Percentiles rank a stretch among this genome's conserved stretches.
Conservation (phyloP, 2,797 vertebrate genomes). For the Pampus argenteus region DNA sequence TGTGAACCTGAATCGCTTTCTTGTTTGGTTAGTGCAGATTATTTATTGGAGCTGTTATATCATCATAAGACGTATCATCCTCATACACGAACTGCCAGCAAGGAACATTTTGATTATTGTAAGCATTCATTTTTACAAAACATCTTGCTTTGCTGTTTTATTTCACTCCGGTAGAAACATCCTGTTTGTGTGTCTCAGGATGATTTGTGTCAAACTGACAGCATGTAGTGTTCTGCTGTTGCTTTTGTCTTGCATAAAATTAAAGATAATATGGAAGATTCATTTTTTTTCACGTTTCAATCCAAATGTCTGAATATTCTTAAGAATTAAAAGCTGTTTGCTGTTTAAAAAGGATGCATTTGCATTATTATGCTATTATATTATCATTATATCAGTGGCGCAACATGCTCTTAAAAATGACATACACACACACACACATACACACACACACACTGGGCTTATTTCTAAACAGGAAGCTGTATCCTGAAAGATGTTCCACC, state of each 20-base stretch:
- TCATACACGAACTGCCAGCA: neutral
- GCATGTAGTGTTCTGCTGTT: neutral
- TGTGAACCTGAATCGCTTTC: neutral
- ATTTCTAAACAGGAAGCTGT: conserved; percentile 41
- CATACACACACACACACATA: conserved; percentile 5
- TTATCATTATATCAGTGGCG: too few species aligned
- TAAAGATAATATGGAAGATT: too few species aligned
- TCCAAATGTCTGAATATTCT: too few species aligned
- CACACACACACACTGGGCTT: neutral
- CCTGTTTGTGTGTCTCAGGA: too few species aligned
- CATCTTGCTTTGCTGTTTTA: neutral
- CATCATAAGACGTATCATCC: neutral
- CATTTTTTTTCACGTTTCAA: too few species aligned
- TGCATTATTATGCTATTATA: too few species aligned
- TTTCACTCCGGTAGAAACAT: neutral
- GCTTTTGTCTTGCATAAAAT: too few species aligned
- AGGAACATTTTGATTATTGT: too few species aligned
- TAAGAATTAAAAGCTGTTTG: too few species aligned
- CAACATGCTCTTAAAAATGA: too few species aligned
- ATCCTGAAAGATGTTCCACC: conserved; percentile 17
- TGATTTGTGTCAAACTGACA: neutral
- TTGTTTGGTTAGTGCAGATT: neutral
- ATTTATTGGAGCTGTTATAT: neutral
- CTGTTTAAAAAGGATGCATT: too few species aligned
- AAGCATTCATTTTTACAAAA: neutral